Evolutionary conservation across 2,797 vertebrate genomes (phyloP), one percentile per base, ranked within the genome.

Genomic region (Oreochromis mossambicus): DNA sequence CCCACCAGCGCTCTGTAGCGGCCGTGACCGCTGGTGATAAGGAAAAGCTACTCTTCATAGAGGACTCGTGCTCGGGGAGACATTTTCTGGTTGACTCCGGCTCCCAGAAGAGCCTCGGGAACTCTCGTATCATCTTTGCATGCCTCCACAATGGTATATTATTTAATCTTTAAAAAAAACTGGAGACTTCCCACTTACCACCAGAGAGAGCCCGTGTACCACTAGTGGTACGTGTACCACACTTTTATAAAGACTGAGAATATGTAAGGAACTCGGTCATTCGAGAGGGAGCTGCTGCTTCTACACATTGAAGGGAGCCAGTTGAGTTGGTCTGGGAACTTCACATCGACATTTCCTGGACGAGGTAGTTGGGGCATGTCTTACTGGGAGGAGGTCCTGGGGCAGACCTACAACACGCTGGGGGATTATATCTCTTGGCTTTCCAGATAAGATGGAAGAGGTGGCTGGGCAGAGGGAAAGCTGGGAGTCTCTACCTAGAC

Each of bases 1-100:
- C 4, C 21, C 1, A 2, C 52, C 52, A 0, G 52, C 0, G 0
- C 52, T 54, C 52, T 54, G 52, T 54, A 24, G 12, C 6, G 21
- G 0, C 52, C 52, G 0, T 24, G 12, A 54, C 52, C 21, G 0
- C 21, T 54, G 52, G 6, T 11, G n/a, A 52, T n/a, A 51, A n/a
- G 50, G 19, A n/a, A 51, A n/a, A 8, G 2, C 10, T 52, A 2
- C 21, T 55, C 54, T 56, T 56, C 54, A 29, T 56, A 56, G 24
- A 56, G 24, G 7, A 56, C 13, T 56, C 54, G 8, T 1, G 0
- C 13, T 56, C 13, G 15, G 54, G 54, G 24, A 0, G 0, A 55
- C 2, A 6, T 55, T 0, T 3, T 26, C 52, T 55, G 52, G 52
- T 56, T 29, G 24, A 29, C 24, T 56, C 24, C 2, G 13, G 7